Evolutionary conservation across 2,888 invertebrate genomes (phyloP).

Genomic region (Caenorhabditis plicata): DNA sequence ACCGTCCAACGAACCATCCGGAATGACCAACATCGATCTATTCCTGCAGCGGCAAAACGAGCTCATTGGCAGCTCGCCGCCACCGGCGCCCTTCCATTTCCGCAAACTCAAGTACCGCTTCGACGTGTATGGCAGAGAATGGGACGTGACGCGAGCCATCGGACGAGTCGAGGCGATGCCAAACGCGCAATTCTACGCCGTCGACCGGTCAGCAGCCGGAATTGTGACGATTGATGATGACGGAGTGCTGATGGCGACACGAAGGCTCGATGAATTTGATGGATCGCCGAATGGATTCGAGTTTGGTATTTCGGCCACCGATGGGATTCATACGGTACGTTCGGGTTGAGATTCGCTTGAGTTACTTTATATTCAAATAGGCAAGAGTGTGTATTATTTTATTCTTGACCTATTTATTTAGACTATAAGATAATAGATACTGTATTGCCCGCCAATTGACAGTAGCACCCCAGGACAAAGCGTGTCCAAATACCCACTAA

Average conservation of each 20-base stretch:
- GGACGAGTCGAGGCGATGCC: conserved; percentile 39
- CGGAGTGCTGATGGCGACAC: conserved; percentile 30
- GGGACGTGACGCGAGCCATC: conserved; percentile 27
- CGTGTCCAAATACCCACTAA: too few species aligned
- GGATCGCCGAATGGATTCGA: conserved; percentile 29
- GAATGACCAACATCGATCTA: conserved; percentile 6
- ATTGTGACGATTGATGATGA: conserved; percentile 38
- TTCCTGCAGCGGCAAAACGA: conserved; percentile 5
- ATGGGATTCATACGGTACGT: conserved; percentile 42
- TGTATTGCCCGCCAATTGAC: too few species aligned
- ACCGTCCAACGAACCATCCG: not conserved
- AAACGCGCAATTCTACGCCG: conserved; percentile 36
- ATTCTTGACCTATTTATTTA: too few species aligned
- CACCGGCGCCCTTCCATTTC: conserved; percentile 21
- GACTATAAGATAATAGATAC: too few species aligned
- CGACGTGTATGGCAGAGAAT: conserved; percentile 33
- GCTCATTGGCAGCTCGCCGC: too few species aligned
- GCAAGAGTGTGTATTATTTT: not conserved
- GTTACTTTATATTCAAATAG: too few species aligned
- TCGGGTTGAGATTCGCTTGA: too few species aligned
- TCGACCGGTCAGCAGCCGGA: conserved; percentile 36
- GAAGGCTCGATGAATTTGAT: too few species aligned
- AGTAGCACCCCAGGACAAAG: too few species aligned
- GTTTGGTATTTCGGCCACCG: conserved; percentile 40
- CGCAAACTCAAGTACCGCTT: conserved; percentile 25